These are phyloP conservation scores for Poeciliopsis retropinna DNA, from an alignment of 2,113 vertebrate genomes.

Conservation along the genomic window DNA sequence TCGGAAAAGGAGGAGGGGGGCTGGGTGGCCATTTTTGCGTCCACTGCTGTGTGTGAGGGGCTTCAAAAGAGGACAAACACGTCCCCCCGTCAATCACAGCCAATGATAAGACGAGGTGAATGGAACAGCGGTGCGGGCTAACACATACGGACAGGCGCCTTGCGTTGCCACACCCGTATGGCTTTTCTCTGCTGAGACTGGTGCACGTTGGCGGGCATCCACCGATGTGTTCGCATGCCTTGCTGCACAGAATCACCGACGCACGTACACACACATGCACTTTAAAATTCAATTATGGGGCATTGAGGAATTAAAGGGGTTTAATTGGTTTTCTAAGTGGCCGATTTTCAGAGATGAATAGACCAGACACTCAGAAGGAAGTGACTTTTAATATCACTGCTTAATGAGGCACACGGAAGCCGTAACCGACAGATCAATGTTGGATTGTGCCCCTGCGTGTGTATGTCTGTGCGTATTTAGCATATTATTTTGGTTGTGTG, in stretches of 20 bases:
- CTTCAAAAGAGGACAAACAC: conserved; percentile 68
- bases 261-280: conserved; percentile 16
- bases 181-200: conserved; percentile 42
- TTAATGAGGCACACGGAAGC: conserved; percentile 75
- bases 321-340: conserved; percentile 84
- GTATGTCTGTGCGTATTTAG: neutral
- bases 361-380: conserved; percentile 63
- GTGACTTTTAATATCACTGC: conserved; percentile 76
- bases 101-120: conserved; percentile 62
- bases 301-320: conserved; percentile 78
- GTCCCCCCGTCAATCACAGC: conserved; percentile 74
- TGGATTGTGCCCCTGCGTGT: conserved; percentile 54
- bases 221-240: conserved; percentile 18
- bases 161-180: conserved; percentile 26
- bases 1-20: conserved; percentile 23
- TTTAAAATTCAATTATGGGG: conserved; percentile 79
- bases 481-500: conserved; percentile 25
- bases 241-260: neutral
- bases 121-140: conserved; percentile 21
- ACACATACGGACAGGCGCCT: conserved; percentile 39
- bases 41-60: conserved; percentile 12
- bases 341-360: conserved; percentile 77
- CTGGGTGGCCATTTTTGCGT: conserved; percentile 13
- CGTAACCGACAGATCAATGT: conserved; percentile 70
- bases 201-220: conserved; percentile 12